These are phyloP conservation scores for Sabellastarte sp. DNA, from an alignment of 2,888 invertebrate species.

Conservation along the genomic window DNA sequence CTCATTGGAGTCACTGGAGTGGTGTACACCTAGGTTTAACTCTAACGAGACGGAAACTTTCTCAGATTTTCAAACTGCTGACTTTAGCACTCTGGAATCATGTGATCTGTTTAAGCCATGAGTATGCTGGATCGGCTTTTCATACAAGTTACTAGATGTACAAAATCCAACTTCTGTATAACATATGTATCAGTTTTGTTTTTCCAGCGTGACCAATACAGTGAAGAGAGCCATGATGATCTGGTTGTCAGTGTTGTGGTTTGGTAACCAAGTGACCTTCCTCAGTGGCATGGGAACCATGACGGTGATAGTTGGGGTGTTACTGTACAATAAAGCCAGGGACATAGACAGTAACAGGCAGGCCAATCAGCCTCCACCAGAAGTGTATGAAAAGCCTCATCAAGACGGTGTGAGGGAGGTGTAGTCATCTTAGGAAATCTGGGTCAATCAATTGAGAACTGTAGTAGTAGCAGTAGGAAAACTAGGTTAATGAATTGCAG, in stretches of 20 bases:
- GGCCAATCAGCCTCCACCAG: background rate
- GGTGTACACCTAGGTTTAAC: too few species aligned
- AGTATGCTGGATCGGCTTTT: too few species aligned
- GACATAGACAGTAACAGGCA: conserved; percentile 23
- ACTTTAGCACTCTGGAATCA: too few species aligned
- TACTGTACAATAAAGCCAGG: conserved; percentile 74
- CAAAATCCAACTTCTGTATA: too few species aligned
- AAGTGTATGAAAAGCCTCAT: background rate
- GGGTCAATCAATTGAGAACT: too few species aligned
- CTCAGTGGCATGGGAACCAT: conserved; percentile 73
- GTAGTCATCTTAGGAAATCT: too few species aligned
- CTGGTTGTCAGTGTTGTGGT: conserved; percentile 74
- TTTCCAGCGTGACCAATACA: conserved; percentile 74
- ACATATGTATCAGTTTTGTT: background rate
- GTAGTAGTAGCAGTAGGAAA: too few species aligned
- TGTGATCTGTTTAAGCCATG: too few species aligned
- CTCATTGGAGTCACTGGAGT: too few species aligned
- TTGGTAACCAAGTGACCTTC: conserved; percentile 74
- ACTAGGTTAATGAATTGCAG: too few species aligned
- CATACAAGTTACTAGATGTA: background rate
- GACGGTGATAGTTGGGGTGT: conserved; percentile 72
- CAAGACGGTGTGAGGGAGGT: background rate
- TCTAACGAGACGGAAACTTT: too few species aligned
- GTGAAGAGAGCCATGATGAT: conserved; percentile 77
- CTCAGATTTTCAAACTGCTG: too few species aligned